phyloP scores from a whole-genome alignment of 1,140 invertebrate species.

The Marisa cornuarietis region DNA sequence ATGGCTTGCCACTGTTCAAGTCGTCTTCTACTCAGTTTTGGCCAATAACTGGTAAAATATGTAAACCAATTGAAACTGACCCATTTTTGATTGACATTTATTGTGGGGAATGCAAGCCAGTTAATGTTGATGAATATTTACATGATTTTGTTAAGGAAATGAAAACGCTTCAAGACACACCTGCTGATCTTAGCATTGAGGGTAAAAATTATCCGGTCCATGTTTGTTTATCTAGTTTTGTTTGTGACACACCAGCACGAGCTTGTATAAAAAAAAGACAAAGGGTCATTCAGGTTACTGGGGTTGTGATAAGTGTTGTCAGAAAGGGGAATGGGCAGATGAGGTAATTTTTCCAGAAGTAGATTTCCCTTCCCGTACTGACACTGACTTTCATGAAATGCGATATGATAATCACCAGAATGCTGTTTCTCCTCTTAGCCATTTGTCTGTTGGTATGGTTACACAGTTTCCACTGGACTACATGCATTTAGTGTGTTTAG shows the following conservation, averaged over 20 bases:
- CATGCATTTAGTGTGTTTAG: slow-evolving; percentile 65
- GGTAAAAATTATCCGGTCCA: slow-evolving; percentile 26
- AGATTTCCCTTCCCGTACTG: too few species aligned
- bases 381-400: too few species aligned
- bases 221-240: slow-evolving; percentile 44
- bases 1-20: slow-evolving; percentile 30
- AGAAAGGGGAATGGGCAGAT: slow-evolving; percentile 26
- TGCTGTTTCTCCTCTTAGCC: too few species aligned
- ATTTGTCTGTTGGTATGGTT: slow-evolving; percentile 53
- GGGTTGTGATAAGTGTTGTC: slow-evolving; percentile 41
- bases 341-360: too few species aligned
- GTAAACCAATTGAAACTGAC: slow-evolving; percentile 11
- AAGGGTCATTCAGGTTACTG: slow-evolving; percentile 55
- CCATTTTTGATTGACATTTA: slow-evolving; percentile 40
- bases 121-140: slow-evolving; percentile 37
- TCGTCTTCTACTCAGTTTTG: slow-evolving; percentile 28
- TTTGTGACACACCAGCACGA: slow-evolving; percentile 65
- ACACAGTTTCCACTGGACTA: slow-evolving; percentile 60
- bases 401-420: too few species aligned
- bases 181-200: slow-evolving; percentile 23
- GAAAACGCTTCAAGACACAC: slow-evolving; percentile 8
- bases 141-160: slow-evolving; percentile 51
- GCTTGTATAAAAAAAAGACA: slow-evolving; percentile 59
- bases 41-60: slow-evolving; percentile 42
- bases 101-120: slow-evolving; percentile 51